These are phyloP conservation scores for Akabosia matsudoensis DNA, from an alignment of 1,140 invertebrate species.

Conservation along the genomic window DNA sequence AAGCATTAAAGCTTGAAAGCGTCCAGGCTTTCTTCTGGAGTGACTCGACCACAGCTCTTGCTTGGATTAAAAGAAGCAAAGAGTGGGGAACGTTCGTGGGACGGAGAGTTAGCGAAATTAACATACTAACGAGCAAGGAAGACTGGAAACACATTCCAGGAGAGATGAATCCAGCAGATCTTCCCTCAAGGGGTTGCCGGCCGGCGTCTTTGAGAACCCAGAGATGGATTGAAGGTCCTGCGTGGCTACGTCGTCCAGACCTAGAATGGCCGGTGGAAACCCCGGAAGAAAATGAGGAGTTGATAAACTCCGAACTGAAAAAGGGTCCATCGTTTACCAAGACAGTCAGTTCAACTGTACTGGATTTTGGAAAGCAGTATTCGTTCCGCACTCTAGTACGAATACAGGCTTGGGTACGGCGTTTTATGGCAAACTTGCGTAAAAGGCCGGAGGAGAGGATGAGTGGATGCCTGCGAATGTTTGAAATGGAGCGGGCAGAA, in stretches of 20 bases:
- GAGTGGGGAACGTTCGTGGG: constrained; percentile 39
- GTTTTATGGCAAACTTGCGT: background rate
- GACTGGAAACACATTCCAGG: background rate
- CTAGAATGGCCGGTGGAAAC: background rate
- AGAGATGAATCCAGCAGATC: background rate
- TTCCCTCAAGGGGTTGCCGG: background rate
- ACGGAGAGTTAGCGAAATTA: constrained; percentile 43
- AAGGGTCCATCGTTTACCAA: background rate
- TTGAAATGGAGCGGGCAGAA: background rate
- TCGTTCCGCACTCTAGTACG: background rate
- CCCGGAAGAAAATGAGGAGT: background rate
- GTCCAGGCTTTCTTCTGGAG: constrained; percentile 43
- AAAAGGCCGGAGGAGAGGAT: background rate
- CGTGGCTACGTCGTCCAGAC: background rate
- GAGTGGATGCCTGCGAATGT: background rate
- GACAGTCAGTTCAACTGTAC: no score
- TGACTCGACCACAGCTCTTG: constrained; percentile 48
- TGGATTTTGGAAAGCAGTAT: background rate
- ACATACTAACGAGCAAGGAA: background rate
- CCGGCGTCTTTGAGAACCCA: background rate
- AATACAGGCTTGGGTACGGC: background rate
- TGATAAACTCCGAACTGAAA: background rate
- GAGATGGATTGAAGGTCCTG: background rate
- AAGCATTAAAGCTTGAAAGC: background rate
- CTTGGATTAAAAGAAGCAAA: constrained; percentile 46